Evolutionary conservation across 2,797 vertebrate species (phyloP).

Genomic region (Crypturellus tataupa): DNA sequence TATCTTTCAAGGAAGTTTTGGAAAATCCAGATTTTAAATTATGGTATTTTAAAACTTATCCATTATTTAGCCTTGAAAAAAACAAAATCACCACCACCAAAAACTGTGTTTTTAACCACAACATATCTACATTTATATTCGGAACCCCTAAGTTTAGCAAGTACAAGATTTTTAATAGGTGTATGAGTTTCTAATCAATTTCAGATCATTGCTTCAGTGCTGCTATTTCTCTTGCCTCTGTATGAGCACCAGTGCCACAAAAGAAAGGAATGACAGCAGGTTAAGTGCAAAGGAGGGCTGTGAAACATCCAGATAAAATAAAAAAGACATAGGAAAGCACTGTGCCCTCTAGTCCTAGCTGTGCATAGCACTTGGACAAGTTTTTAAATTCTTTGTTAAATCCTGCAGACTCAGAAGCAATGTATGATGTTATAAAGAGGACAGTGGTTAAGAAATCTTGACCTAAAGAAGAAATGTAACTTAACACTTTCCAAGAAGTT

Average conservation of each 20-base stretch:
- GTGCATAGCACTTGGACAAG: accelerated
- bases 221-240: neutral
- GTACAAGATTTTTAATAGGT: neutral
- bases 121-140: neutral
- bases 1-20: neutral
- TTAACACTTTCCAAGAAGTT: neutral
- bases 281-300: neutral
- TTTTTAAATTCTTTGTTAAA: neutral
- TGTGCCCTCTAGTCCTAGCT: neutral
- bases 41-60: neutral
- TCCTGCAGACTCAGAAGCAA: neutral
- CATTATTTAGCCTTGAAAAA: neutral
- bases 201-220: neutral
- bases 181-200: neutral
- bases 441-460: accelerated
- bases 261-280: neutral
- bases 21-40: neutral
- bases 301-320: neutral
- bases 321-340: neutral
- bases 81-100: neutral
- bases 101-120: neutral
- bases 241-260: neutral
- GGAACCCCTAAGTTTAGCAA: neutral
- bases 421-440: neutral
- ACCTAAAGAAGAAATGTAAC: neutral